phyloP scores from a whole-genome alignment of 1,140 invertebrate species.

The Drosophila nigrodunni region DNA sequence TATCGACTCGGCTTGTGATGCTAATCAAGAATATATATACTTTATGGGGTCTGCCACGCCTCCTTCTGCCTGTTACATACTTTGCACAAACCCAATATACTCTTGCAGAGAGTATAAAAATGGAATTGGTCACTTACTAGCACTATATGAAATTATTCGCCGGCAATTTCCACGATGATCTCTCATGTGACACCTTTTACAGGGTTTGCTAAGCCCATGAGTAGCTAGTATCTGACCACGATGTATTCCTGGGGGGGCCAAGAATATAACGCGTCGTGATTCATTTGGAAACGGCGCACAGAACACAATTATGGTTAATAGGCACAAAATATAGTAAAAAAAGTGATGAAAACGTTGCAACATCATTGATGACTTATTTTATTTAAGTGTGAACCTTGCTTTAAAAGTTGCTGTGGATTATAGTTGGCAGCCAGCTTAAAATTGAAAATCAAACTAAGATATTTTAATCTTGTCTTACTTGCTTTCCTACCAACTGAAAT shows the following conservation, averaged over 20 bases:
- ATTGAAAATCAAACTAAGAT: too few relatives aligned
- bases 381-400: too few relatives aligned
- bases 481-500: too few relatives aligned
- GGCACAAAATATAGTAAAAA: conserved; percentile 52
- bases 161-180: conserved; percentile 79
- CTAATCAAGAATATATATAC: too few relatives aligned
- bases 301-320: conserved; percentile 58
- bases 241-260: conserved; percentile 58
- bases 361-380: conserved; percentile 18
- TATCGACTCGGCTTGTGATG: too few relatives aligned
- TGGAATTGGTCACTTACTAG: conserved; percentile 49
- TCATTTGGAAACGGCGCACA: conserved; percentile 59
- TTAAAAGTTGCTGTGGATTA: too few relatives aligned
- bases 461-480: too few relatives aligned
- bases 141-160: conserved; percentile 71
- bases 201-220: conserved; percentile 62
- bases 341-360: conserved; percentile 54
- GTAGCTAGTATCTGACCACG: conserved; percentile 72
- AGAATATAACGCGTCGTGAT: conserved; percentile 75
- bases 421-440: too few relatives aligned
- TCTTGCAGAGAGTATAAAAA: too few relatives aligned
- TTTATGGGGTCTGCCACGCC: too few relatives aligned
- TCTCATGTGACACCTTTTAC: conserved; percentile 73
- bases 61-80: too few relatives aligned
- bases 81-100: too few relatives aligned